phyloP scores from a whole-genome alignment of 2,797 vertebrate genomes.

The Naso thynnoides region DNA sequence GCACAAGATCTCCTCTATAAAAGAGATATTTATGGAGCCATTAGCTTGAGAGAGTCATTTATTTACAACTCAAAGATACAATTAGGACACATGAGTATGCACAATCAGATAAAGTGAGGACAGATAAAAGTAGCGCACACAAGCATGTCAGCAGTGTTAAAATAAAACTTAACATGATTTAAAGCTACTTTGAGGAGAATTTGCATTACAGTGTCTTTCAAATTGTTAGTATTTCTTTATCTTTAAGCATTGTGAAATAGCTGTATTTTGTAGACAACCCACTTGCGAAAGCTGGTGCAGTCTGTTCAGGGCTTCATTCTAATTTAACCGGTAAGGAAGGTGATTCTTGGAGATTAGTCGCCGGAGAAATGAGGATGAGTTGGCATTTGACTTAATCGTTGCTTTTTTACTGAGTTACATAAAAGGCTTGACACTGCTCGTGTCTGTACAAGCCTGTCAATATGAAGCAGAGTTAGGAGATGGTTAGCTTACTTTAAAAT shows the following conservation, averaged over 20 bases:
- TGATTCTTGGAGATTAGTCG: not conserved
- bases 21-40: conserved; percentile 55
- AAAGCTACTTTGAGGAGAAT: not conserved
- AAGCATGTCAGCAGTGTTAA: not conserved
- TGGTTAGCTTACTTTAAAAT: not conserved
- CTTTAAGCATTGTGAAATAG: no score
- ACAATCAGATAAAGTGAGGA: not conserved
- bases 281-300: no score
- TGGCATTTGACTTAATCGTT: not conserved
- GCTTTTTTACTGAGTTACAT: not conserved
- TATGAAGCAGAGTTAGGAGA: not conserved
- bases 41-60: conserved; percentile 26
- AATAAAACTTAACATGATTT: not conserved
- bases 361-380: not conserved
- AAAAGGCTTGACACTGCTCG: not conserved
- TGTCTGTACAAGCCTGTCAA: not conserved
- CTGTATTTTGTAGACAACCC: no score
- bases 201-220: not conserved
- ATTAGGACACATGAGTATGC: conserved; percentile 3
- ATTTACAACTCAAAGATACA: conserved; percentile 25
- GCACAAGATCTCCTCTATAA: conserved; percentile 43
- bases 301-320: no score
- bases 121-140: not conserved
- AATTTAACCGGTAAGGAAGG: no score
- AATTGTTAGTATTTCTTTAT: no score